phyloP scores from a whole-genome alignment of 2,888 invertebrate genomes.

The Tipula vernalis region DNA sequence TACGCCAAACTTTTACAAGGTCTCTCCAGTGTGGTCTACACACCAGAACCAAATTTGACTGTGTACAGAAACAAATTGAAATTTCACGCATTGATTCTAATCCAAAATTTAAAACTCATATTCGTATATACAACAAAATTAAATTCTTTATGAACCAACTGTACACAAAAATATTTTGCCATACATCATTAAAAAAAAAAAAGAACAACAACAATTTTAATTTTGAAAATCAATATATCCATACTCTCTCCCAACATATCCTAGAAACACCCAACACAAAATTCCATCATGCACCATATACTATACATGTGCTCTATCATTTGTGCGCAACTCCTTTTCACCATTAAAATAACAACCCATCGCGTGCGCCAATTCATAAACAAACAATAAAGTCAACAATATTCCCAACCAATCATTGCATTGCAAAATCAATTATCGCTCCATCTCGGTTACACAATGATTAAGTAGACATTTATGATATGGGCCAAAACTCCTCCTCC shows the following conservation, averaged over 20 bases:
- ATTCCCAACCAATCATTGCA: background rate
- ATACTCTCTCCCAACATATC: background rate
- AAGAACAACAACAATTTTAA: background rate
- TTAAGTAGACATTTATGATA: background rate
- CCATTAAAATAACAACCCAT: background rate
- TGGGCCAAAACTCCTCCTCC: background rate
- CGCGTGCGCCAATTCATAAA: background rate
- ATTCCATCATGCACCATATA: background rate
- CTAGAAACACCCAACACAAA: background rate
- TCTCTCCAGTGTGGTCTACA: no score
- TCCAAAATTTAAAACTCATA: no score
- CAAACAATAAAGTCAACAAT: background rate
- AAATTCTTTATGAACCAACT: no score
- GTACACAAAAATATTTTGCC: no score
- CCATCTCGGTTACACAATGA: background rate
- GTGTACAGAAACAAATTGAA: no score
- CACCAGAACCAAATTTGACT: no score
- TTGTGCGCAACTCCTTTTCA: background rate
- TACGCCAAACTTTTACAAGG: no score
- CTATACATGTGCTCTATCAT: background rate
- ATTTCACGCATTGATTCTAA: no score
- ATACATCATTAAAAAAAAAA: no score
- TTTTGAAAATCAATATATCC: background rate
- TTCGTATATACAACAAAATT: no score
- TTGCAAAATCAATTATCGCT: background rate